Evolutionary conservation across 2,797 vertebrate genomes (phyloP), one percentile per base, ranked within the genome.

Genomic region (Hyperoplus lanceolatus): DNA sequence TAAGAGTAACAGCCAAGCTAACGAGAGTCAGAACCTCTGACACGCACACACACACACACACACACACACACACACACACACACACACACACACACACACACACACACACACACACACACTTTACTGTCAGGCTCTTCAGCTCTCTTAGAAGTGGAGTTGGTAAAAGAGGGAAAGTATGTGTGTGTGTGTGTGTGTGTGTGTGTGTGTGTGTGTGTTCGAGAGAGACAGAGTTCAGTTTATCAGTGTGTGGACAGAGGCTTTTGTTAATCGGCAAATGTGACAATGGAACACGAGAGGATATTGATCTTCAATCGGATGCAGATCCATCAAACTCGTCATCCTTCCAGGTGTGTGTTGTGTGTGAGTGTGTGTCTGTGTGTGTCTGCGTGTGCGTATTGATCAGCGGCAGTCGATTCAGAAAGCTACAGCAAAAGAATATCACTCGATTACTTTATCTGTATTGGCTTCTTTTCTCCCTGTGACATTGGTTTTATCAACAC

Each of bases 211-310:
- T 21, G 62, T 55, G 21, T 59, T 57, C 13, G 63, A 70, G 65
- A 11, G 75, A 59, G 69, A 58, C 54, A 73, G 77, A 78, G 84
- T 90, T 91, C 82, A 92, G 84, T 92, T 73, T 88, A 84, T 91
- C 86, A 93, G 84, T 78, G 75, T 88, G 87, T 90, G 90, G 87
- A 90, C 84, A 87, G 85, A 92, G 76, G 84, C 79, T 81, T 89
- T 86, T 91, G 90, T 94, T 94, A 94, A 94, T 93, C 91, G 92
- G 89, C 87, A 91, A 92, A 93, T 92, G 92, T 94, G 94, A 94
- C 93, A 83, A 93, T 93, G 90, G 81, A 90, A 92, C 92, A 92
- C 67, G 82, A 90, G 88, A 74, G 79, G 55, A 71, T 94, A 95
- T 95, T 92, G 94, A 95, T 94, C 88, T 86, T 85, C 85, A 89